Conservation (phyloP, 2,888 invertebrate species). For the Aspidapion aeneum region DNA sequence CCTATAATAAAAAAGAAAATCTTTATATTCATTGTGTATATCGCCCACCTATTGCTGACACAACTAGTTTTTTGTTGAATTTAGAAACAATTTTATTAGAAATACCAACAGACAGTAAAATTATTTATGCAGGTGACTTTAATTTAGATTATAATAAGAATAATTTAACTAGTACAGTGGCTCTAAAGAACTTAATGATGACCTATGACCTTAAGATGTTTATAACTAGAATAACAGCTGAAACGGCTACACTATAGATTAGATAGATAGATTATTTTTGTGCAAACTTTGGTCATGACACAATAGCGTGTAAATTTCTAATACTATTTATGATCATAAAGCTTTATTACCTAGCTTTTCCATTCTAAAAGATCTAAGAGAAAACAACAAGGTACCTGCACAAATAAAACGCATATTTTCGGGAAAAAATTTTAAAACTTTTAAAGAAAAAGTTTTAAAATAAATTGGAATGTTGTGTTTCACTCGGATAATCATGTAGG, state of each 20-base stretch:
- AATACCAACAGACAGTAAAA: neutral
- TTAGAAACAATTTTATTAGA: neutral
- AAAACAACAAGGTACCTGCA: neutral
- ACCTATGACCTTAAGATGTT: neutral
- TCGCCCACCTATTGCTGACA: neutral
- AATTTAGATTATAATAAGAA: neutral
- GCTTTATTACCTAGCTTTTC: neutral
- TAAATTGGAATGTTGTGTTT: neutral
- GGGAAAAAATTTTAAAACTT: neutral
- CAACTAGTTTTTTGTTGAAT: neutral
- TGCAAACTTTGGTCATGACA: neutral
- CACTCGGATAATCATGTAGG: neutral
- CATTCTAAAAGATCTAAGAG: neutral
- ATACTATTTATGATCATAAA: neutral
- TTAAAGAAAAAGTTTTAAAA: neutral
- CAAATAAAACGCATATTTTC: neutral
- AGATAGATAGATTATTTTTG: neutral
- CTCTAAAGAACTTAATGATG: neutral
- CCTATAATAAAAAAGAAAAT: neutral
- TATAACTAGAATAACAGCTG: neutral
- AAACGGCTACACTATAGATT: neutral
- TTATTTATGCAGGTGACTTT: neutral
- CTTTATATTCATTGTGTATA: neutral
- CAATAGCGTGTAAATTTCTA: neutral
- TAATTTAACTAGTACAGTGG: neutral